Evolutionary conservation across 2,113 vertebrate genomes (phyloP), one percentile per base, ranked within the genome.

Genomic region (Panthera tigris): DNA sequence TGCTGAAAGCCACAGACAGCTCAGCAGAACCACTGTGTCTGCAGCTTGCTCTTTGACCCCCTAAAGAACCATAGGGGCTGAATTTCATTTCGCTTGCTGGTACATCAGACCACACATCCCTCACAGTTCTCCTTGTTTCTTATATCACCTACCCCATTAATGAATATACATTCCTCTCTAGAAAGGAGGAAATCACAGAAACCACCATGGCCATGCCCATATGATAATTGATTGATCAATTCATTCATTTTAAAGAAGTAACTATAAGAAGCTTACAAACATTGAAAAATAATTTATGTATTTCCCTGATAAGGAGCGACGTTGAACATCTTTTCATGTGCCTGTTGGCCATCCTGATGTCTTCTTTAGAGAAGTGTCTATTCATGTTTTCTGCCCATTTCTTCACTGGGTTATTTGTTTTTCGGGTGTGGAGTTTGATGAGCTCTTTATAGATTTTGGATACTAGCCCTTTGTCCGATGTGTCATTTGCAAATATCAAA

Each of bases 21-120:
- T 27, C 96, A 87, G 69, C 45, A 97, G 89, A 95, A 94, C 65
- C 94, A 87, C 29, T 79, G 13, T 79, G 21, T 73, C 36, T 97
- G 79, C 71, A 66, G 31, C 74, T 57, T 93, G 68, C 52, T 97
- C 88, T 97, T 83, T 93, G 91, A 69, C 23, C 69, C 31, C 25
- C 3, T 50, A 36, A 93, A 83, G 68, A 90, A 81, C 48, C 97
- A 88, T 9, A 86, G 65, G 48, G 95, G 76, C 78, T 96, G 12
- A 18, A 52, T 71, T 82, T 88, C 16, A 95, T 74, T 96, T 0
- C 19, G 11, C 48, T 96, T 19, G 50, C 10, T 89, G 36, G 66
- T 41, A 96, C 18, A 65, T n/a, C 31, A 29, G 29, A 69, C 39
- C 74, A 86, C 80, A 84, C 36, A 87, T 50, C 25, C 66, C 92